Percentiles rank a stretch among this genome's conserved stretches.
phyloP scores from a whole-genome alignment of 2,888 invertebrate genomes.

The Rhodophaea formosa region DNA sequence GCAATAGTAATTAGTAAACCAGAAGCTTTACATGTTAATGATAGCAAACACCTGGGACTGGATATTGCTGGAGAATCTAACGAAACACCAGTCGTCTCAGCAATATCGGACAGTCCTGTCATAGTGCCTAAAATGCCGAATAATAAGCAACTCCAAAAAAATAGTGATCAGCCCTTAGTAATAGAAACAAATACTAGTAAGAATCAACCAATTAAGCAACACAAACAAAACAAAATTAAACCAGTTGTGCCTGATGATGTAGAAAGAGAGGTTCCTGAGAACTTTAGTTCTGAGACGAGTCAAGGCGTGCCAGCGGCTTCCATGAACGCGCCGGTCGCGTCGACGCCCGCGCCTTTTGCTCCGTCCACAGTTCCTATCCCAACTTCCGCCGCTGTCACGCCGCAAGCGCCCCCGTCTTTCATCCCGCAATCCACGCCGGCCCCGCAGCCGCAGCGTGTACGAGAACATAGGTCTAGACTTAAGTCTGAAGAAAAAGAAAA shows the following conservation, averaged over 20 bases:
- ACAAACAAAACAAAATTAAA: slow-evolving; percentile 55
- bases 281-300: slow-evolving; percentile 29
- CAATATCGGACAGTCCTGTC: slow-evolving; percentile 85
- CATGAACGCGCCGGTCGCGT: slow-evolving; percentile 28
- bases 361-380: slow-evolving; percentile 27
- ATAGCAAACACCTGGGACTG: slow-evolving; percentile 64
- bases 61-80: slow-evolving; percentile 60
- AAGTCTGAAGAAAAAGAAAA: slow-evolving; percentile 54
- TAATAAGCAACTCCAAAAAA: slow-evolving; percentile 65
- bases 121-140: slow-evolving; percentile 81
- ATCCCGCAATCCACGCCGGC: slow-evolving; percentile 21
- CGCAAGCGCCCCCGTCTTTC: slow-evolving; percentile 18
- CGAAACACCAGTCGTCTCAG: slow-evolving; percentile 85
- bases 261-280: slow-evolving; percentile 43
- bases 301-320: slow-evolving; percentile 28
- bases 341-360: slow-evolving; percentile 28
- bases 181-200: slow-evolving; percentile 68
- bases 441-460: slow-evolving; percentile 57
- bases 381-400: slow-evolving; percentile 22
- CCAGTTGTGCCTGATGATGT: slow-evolving; percentile 59
- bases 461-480: slow-evolving; percentile 53
- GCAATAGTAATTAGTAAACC: slow-evolving; percentile 73
- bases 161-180: slow-evolving; percentile 61
- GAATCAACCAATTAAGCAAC: slow-evolving; percentile 57
- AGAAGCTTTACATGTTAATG: slow-evolving; percentile 68